phyloP scores from a whole-genome alignment of 2,113 vertebrate species.

The Coracopsis vasa region DNA sequence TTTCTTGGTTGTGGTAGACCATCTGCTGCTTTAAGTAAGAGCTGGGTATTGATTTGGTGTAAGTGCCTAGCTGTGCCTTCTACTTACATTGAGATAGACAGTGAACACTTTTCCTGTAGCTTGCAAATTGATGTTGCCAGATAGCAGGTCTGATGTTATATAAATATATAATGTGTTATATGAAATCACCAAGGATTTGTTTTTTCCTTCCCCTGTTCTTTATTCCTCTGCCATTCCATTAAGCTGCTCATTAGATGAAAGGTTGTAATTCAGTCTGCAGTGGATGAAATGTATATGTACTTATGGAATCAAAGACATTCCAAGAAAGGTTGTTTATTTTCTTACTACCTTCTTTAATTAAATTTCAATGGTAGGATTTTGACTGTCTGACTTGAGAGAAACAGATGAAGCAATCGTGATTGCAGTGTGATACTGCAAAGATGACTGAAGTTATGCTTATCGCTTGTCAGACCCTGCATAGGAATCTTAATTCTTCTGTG shows the following conservation, averaged over 20 bases:
- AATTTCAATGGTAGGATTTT: not conserved
- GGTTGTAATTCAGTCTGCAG: constrained; percentile 39
- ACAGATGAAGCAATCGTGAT: not conserved
- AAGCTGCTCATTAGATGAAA: constrained; percentile 36
- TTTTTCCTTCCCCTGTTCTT: not conserved
- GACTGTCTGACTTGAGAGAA: not conserved
- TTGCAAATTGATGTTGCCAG: constrained; percentile 37
- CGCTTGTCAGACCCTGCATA: not conserved
- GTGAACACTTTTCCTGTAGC: not conserved
- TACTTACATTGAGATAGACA: not conserved
- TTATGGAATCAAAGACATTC: constrained; percentile 51
- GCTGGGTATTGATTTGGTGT: constrained; percentile 12
- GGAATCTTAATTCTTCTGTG: not conserved
- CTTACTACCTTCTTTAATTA: constrained; percentile 49
- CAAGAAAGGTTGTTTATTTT: constrained; percentile 48
- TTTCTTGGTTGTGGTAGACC: constrained; percentile 2
- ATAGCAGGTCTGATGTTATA: not conserved
- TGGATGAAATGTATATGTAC: constrained; percentile 17
- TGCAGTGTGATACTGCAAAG: not conserved
- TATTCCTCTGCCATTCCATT: constrained; percentile 31
- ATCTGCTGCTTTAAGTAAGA: constrained; percentile 7
- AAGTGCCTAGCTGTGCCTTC: constrained; percentile 10
- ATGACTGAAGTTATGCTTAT: not conserved
- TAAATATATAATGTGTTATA: constrained; percentile 41
- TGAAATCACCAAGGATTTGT: constrained; percentile 14